These are phyloP conservation scores for Chaetodon auriga DNA, from an alignment of 2,113 vertebrate species.

Conservation along the genomic window DNA sequence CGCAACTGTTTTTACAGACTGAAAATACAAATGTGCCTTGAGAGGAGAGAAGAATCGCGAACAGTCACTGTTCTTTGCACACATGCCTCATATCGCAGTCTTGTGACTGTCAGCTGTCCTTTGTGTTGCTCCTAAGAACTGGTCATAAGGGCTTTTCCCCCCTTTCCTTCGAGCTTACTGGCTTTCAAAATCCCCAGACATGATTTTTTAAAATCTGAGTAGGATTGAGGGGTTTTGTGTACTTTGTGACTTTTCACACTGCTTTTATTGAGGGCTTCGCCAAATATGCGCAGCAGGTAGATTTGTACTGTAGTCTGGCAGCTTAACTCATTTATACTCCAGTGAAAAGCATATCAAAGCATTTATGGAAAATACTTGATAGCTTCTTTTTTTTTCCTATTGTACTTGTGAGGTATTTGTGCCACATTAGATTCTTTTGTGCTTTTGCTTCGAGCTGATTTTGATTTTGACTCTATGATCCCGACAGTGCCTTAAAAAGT, in stretches of 20 bases:
- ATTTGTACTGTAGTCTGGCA: conserved; percentile 67
- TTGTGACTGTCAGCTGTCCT: conserved; percentile 47
- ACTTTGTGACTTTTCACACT: conserved; percentile 40
- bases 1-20: not conserved
- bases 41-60: not conserved
- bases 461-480: conserved; percentile 1
- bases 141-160: conserved; percentile 42
- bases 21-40: conserved; percentile 35
- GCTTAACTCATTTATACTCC: conserved; percentile 65
- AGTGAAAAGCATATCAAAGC: conserved; percentile 52
- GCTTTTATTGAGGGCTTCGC: conserved; percentile 39
- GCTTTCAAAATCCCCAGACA: conserved; percentile 28
- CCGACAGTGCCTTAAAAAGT: conserved; percentile 59
- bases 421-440: conserved; percentile 11
- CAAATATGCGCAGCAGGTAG: conserved; percentile 58
- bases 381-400: conserved; percentile 13
- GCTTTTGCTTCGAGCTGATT: conserved; percentile 16
- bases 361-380: conserved; percentile 72
- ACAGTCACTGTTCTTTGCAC: not conserved
- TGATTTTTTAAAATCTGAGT: conserved; percentile 15
- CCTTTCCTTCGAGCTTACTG: conserved; percentile 15
- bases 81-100: conserved; percentile 15
- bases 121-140: conserved; percentile 47
- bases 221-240: conserved; percentile 24
- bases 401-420: conserved; percentile 23